Base-by-base conservation (phyloP, 2,113 vertebrate species). In the Brachypteracias leptosomus region DNA sequence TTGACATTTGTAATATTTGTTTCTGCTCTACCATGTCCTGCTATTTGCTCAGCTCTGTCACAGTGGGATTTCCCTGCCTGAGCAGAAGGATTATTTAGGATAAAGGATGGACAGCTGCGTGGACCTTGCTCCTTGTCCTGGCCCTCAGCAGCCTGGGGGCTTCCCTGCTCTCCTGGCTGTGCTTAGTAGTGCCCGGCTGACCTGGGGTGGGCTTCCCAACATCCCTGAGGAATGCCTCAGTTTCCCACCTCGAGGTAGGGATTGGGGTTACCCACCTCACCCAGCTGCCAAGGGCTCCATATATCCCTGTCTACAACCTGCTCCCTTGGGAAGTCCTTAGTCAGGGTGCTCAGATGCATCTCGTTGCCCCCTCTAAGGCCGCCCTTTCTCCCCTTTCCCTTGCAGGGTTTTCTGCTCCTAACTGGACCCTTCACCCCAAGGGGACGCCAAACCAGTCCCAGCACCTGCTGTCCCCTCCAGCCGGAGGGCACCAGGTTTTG, bases 401-500 rank as follows among this genome's bases (percentile, higher is more conserved):
- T 78, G 58, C 97, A 98, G 98, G 97, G 98, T 98, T 89, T 98
- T 98, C 98, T 97, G 97, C 97, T 98, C 98, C 97, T 98, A 98
- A 98, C 90, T 12, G 91, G 96, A 98, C 75, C 89, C 89, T 89
- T 65, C 55, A 1, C 93, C 94, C 93, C 82, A 61, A 91, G 10
- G 89, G 95, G 96, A 97, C 85, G 96, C 93, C 96, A 90, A 97
- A 94, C 91, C 94, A 82, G 87, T 88, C 87, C 82, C 78, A 85
- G 96, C 67, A 25, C 67, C 95, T 92, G 82, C 95, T 52, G 47
- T 61, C 90, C 68, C 38, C 65, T 97, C 82, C 93, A 73, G 58
- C 95, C 5, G 1, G 79, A 95, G 73, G 92, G 95, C 91, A 28
- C 89, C 95, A 92, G 97, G 95, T 95, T 97, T 95, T 90, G 70